These are phyloP conservation scores for Dolichallabes microphthalmus DNA, from an alignment of 2,113 vertebrate species.

Conservation along the genomic window DNA sequence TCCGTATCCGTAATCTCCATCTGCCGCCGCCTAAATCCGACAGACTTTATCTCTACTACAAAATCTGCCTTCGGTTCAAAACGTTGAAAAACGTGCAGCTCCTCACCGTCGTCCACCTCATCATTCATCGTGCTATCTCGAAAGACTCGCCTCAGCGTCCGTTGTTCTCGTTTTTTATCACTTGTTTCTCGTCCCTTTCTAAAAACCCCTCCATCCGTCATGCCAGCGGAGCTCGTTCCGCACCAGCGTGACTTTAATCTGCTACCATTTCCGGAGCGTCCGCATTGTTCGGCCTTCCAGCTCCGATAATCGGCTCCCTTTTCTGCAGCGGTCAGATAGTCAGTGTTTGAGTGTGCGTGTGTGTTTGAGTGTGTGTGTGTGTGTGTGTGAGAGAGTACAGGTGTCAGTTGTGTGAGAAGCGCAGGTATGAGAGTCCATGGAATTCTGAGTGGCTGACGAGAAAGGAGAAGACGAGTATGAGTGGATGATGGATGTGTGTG, in stretches of 20 bases:
- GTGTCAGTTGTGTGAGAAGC: background rate
- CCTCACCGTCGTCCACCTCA: conserved; percentile 42
- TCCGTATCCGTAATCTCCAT: background rate
- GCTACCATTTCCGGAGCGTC: conserved; percentile 55
- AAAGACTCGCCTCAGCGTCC: conserved; percentile 7
- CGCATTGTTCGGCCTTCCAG: conserved; percentile 51
- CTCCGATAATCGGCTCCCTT: conserved; percentile 57
- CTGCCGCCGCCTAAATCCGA: background rate
- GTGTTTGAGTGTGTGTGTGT: background rate
- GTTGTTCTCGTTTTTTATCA: conserved; percentile 39
- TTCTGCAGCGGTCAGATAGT: background rate
- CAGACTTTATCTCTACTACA: background rate
- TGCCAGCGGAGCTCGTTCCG: conserved; percentile 22
- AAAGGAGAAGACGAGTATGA: background rate
- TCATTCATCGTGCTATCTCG: conserved; percentile 56
- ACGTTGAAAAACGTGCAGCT: background rate
- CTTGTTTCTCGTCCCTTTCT: conserved; percentile 51
- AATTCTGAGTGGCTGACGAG: background rate
- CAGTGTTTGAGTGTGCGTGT: background rate
- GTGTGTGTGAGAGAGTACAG: background rate
- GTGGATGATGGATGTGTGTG: background rate
- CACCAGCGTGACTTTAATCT: conserved; percentile 60
- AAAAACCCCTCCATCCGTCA: conserved; percentile 56
- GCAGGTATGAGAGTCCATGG: background rate
- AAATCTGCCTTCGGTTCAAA: background rate